Evolutionary conservation across 1,140 invertebrate species (phyloP), one percentile per base, ranked within the genome.

Genomic region (Philaenus spumarius): DNA sequence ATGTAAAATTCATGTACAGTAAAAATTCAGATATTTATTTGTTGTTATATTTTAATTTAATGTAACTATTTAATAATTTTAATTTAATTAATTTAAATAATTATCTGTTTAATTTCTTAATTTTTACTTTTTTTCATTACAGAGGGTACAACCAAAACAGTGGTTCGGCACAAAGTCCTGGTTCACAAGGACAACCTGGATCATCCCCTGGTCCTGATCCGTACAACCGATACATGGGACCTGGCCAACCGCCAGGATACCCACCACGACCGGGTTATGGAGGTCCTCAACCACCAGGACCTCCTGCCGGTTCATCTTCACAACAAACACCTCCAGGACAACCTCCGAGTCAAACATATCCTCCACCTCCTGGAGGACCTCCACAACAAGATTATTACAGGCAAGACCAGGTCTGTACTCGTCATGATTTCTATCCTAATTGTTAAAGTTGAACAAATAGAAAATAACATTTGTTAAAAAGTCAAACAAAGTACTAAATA

Each of bases 301-400:
- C 30, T 24, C 23, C 60, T 43, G 34, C 46, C n/a, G 46, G 54
- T 37, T 34, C 56, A 55, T 61, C 57, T 58, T 15, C 55, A 47
- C 42, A 42, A 48, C 23, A 62, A 62, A 22, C 59, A 61, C 56
- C 62, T 62, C 55, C 58, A 22, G 43, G 35, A 4, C 60, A 53
- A 23, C 59, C 40, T 34, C 46, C 23, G 14, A 39, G 7, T 15
- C 56, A 35, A 17, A 47, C 7, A 53, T 15, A 55, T 56, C 77
- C 75, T 63, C 69, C 77, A 58, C 77, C 80, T 50, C 26, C 26
- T 9, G 26, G 26, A 4, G 26, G 26, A 3, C 26, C 69, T 62
- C 73, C 76, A 46, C 81, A 83, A 66, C 81, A 80, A 68, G 82
- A 84, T 62, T 85, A 84, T 71, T 84, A 84, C 67, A 72, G 80